Evolutionary conservation across 2,113 vertebrate species (phyloP).

Genomic region (Ceratotherium simum): DNA sequence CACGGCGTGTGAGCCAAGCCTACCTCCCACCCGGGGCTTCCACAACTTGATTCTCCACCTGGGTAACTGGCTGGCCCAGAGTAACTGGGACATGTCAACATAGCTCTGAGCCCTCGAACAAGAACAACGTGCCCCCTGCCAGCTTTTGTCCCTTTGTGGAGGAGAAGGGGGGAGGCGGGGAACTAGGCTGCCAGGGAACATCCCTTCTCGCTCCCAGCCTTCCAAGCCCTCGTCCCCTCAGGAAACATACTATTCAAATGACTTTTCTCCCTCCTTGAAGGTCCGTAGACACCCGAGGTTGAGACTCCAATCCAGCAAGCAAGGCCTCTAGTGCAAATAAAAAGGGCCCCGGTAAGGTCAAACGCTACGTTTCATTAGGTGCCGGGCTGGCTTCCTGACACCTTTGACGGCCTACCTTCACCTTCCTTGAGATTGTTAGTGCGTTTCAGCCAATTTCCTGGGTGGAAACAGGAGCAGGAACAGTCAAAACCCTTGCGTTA

Average conservation of each 20-base stretch:
- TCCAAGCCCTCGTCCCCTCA: neutral
- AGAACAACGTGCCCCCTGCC: neutral
- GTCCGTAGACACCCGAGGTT: neutral
- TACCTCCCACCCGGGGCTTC: neutral
- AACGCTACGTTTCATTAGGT: neutral
- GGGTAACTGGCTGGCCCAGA: neutral
- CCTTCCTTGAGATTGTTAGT: neutral
- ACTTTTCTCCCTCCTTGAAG: neutral
- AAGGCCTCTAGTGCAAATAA: neutral
- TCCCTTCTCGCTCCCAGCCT: neutral
- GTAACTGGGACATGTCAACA: neutral
- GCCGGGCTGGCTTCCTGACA: neutral
- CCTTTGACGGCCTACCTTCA: neutral
- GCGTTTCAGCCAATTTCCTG: neutral
- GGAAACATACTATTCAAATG: neutral
- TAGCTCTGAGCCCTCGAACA: neutral
- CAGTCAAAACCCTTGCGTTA: neutral
- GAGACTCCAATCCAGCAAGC: neutral
- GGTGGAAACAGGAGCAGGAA: conserved; percentile 31
- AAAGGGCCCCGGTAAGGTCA: neutral
- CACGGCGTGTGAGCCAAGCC: neutral
- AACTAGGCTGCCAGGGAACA: neutral
- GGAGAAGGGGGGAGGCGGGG: neutral
- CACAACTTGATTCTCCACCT: neutral
- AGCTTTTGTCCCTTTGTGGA: neutral